Evolutionary conservation across 2,797 vertebrate species (phyloP).

Genomic region (Pangasius macronema): DNA sequence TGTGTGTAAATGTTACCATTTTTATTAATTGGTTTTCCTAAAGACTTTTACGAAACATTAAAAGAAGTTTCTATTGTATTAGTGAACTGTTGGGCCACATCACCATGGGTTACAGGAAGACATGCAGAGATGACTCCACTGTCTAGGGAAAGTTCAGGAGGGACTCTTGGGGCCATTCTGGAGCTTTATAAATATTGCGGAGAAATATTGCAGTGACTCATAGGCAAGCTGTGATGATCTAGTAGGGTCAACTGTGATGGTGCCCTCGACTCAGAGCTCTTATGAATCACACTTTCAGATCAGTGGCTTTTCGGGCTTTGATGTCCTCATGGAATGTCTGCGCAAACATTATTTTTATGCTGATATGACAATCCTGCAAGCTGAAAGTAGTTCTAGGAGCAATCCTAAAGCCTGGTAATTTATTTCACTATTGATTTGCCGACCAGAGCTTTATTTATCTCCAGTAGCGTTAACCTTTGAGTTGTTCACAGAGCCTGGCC

Average conservation of each 20-base stretch:
- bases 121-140: conserved; percentile 18
- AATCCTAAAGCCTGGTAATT: neutral
- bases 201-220: conserved; percentile 50
- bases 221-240: conserved; percentile 30
- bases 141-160: conserved; percentile 24
- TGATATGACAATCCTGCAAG: conserved; percentile 1
- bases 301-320: conserved; percentile 38
- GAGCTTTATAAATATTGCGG: conserved; percentile 34
- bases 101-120: conserved; percentile 17
- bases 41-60: neutral
- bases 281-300: conserved; percentile 44
- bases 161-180: conserved; percentile 20
- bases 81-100: conserved; percentile 9
- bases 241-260: conserved; percentile 32
- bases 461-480: conserved; percentile 7
- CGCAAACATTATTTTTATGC: conserved; percentile 14
- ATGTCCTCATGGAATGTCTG: conserved; percentile 37
- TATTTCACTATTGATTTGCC: conserved; percentile 9
- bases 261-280: conserved; percentile 8
- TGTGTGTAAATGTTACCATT: neutral
- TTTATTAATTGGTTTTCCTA: neutral
- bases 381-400: neutral
- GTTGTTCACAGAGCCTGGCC: conserved; percentile 83
- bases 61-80: conserved; percentile 2
- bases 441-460: conserved; percentile 4